Percentiles rank a stretch among this genome's conserved stretches.
Evolutionary conservation across 2,888 invertebrate genomes (phyloP).

Genomic region (Schrankia costaestrigalis): DNA sequence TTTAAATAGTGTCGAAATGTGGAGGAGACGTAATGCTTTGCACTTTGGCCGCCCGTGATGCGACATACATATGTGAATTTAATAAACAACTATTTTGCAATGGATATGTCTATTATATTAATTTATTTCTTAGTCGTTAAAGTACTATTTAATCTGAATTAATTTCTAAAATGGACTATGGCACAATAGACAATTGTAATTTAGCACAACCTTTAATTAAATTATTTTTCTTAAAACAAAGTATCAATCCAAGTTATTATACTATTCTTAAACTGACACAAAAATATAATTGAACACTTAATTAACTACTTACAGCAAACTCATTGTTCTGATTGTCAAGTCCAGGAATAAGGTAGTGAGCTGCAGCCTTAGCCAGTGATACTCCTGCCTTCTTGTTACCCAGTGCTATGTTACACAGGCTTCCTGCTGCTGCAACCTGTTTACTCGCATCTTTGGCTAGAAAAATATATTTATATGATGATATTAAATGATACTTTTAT

Average conservation of each 20-base stretch:
- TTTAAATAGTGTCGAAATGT: no score
- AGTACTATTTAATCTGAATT: no score
- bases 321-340: constrained; percentile 48
- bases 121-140: no score
- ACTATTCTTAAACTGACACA: not conserved
- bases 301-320: constrained; percentile 45
- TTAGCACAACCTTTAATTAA: no score
- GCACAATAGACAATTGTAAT: no score
- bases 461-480: constrained; percentile 22
- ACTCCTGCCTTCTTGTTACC: constrained; percentile 65
- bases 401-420: constrained; percentile 79
- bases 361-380: constrained; percentile 64
- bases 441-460: constrained; percentile 66
- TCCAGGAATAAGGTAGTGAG: constrained; percentile 68
- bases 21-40: no score
- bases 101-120: no score
- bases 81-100: no score
- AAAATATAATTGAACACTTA: not conserved
- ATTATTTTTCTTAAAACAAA: no score
- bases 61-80: no score
- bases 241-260: not conserved
- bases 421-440: constrained; percentile 74
- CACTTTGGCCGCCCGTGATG: no score
- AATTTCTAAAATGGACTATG: no score
- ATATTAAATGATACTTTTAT: not conserved